Percentiles rank a stretch among this genome's conserved stretches.
phyloP scores from a whole-genome alignment of 2,113 vertebrate species.

The Cyanocitta stelleri region DNA sequence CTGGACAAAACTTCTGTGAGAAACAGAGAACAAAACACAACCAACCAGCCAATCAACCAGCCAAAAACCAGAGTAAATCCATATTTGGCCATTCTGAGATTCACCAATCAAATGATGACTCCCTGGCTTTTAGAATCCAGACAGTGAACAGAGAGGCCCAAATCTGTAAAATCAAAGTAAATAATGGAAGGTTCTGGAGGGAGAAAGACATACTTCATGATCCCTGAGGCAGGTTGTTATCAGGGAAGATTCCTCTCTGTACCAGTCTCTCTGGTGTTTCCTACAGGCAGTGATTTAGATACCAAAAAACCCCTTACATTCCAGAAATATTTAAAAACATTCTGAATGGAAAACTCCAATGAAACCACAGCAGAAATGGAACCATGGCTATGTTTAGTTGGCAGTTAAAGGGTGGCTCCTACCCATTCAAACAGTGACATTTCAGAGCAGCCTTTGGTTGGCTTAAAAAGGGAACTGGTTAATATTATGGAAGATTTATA shows the following conservation, averaged over 20 bases:
- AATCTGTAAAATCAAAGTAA: background rate
- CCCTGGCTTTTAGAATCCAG: background rate
- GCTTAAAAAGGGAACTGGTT: background rate
- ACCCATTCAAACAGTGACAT: background rate
- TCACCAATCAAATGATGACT: background rate
- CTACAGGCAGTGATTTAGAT: background rate
- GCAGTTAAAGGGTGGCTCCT: background rate
- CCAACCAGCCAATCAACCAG: rapidly evolving
- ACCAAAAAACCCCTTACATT: rapidly evolving
- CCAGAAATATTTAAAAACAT: background rate
- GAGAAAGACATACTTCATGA: background rate
- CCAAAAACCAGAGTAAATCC: background rate
- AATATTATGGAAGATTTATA: background rate
- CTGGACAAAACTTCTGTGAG: background rate
- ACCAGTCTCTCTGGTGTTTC: background rate
- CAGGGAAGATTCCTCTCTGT: background rate
- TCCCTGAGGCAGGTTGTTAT: background rate
- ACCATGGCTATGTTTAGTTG: background rate
- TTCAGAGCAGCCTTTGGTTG: background rate
- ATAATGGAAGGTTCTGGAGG: background rate
- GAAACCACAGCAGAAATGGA: background rate
- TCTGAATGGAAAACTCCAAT: background rate
- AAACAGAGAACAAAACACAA: background rate
- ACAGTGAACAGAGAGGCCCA: background rate
- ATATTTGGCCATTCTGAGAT: background rate